These are phyloP conservation scores for Lycaena phlaeas DNA, from an alignment of 2,888 invertebrate species.

Conservation along the genomic window DNA sequence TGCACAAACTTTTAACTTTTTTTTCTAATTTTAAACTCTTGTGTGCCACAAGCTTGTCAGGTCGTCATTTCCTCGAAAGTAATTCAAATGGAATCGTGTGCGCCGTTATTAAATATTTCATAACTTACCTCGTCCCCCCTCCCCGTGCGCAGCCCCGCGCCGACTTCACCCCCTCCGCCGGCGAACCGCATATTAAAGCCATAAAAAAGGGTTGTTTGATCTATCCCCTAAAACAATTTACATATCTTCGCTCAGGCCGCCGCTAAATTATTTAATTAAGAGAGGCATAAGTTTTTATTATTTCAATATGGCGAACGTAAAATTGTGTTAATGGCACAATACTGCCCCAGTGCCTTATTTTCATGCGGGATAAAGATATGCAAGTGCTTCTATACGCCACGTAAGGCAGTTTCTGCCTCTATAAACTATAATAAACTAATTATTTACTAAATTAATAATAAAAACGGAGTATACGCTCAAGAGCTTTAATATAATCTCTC, in stretches of 20 bases:
- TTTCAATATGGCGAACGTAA: slow-evolving; percentile 72
- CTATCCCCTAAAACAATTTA: slow-evolving; percentile 75
- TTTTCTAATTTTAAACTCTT: slow-evolving; percentile 18
- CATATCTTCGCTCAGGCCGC: slow-evolving; percentile 70
- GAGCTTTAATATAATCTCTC: not conserved
- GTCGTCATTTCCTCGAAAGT: slow-evolving; percentile 72
- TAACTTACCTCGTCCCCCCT: slow-evolving; percentile 60
- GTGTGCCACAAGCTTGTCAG: slow-evolving; percentile 49
- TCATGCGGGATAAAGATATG: slow-evolving; percentile 22
- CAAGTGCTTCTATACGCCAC: no score
- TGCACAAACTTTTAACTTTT: no score
- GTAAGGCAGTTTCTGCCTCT: not conserved
- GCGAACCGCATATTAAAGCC: slow-evolving; percentile 73
- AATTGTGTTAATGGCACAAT: slow-evolving; percentile 71
- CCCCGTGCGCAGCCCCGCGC: slow-evolving; percentile 32
- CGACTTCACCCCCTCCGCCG: slow-evolving; percentile 39
- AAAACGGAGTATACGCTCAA: not conserved
- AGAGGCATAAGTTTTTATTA: slow-evolving; percentile 75
- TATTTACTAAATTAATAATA: slow-evolving; percentile 3
- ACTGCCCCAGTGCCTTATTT: slow-evolving; percentile 48
- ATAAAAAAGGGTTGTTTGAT: slow-evolving; percentile 75
- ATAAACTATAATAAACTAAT: not conserved
- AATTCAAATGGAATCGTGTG: slow-evolving; percentile 74
- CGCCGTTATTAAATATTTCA: slow-evolving; percentile 74
- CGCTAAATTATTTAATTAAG: slow-evolving; percentile 75